Evolutionary conservation across 1,140 invertebrate species (phyloP), one percentile per base, ranked within the genome.

Genomic region (Drosophila arawakana): DNA sequence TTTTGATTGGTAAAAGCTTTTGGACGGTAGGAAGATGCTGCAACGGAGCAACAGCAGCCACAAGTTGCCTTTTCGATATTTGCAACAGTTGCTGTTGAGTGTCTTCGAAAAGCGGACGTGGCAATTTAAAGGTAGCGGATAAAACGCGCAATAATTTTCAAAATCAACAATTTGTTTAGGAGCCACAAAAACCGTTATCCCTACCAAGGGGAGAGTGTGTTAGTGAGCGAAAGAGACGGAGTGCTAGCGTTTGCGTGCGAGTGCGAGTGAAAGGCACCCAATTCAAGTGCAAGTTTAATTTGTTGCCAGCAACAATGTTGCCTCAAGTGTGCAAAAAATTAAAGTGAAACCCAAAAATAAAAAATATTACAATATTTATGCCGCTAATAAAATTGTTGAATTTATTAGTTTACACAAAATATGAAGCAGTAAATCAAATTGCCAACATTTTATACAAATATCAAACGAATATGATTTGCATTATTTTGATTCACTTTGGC

Each of bases 41-140:
- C 69, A 71, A 49, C 44, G 61, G 61, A 61, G 81, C 80, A 75
- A 6, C 25, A 30, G 25, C 25, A 30, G 84, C 84, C 77, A 89
- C 84, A 90, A 89, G 84, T 90, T 89, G 85, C 78, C 80, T 84
- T 89, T 90, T 81, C 78, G 85, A 79, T 18, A 70, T 78, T 85
- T 89, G 84, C 84, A 89, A 89, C 84, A 89, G 84, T 89, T 89
- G 84, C 81, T 88, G 84, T 84, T 84, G 80, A 89, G 84, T 89
- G 84, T 79, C 81, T 90, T 84, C 75, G 72, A 84, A 81, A 89
- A 80, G 79, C 85, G 85, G 84, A 89, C 84, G 84, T 89, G 84
- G 81, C 85, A 76, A 67, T 54, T 68, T 65, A 58, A 74, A 73
- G 83, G 83, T 71, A 88, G 55, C 70, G 47, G 59, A 76, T 58